These are phyloP conservation scores for Drosophila kikkawai DNA, from an alignment of 1,140 invertebrate genomes.

Conservation along the genomic window DNA sequence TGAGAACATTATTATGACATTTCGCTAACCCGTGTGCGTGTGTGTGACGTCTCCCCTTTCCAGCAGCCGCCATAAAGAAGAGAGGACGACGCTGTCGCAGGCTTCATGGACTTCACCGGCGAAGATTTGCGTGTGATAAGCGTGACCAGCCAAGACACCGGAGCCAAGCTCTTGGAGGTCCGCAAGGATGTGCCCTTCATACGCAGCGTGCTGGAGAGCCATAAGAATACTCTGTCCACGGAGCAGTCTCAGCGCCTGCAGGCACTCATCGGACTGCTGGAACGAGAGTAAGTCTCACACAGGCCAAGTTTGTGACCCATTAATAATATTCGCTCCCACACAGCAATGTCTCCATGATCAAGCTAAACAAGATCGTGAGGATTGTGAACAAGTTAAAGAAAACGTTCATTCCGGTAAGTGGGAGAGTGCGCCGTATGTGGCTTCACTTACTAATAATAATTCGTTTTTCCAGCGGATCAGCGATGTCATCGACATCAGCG, in stretches of 20 bases:
- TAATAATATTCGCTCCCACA: background rate
- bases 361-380: conserved; percentile 43
- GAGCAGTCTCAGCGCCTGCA: conserved; percentile 31
- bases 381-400: conserved; percentile 46
- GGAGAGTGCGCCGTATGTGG: background rate
- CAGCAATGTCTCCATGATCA: conserved; percentile 2
- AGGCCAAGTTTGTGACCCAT: background rate
- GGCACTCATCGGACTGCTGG: conserved; percentile 28
- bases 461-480: background rate
- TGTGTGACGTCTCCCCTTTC: too few species aligned
- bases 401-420: conserved; percentile 49
- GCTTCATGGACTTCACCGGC: conserved; percentile 24
- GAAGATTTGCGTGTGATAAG: background rate
- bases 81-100: background rate
- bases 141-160: background rate
- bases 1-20: background rate
- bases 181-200: conserved; percentile 49
- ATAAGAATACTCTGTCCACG: conserved; percentile 13
- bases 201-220: conserved; percentile 12
- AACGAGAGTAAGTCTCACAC: conserved; percentile 45
- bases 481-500: conserved; percentile 13
- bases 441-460: background rate
- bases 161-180: conserved; percentile 26
- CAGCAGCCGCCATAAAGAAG: background rate
- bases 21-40: background rate